Evolutionary conservation across 1,140 invertebrate species (phyloP), one percentile per base, ranked within the genome.

Genomic region (Ostrea denselamellosa): DNA sequence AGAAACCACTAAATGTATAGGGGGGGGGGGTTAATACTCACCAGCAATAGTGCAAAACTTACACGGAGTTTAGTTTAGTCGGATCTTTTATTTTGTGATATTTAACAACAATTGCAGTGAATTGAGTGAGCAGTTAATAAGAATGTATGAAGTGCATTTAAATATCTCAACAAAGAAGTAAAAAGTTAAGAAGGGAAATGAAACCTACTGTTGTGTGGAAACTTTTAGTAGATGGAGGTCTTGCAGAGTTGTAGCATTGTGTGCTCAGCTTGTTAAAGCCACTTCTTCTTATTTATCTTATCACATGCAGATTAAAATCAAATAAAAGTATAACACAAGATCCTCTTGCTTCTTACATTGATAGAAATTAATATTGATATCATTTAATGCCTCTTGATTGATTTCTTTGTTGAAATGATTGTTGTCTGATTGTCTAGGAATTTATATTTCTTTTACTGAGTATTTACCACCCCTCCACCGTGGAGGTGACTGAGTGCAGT

Each of bases 101-200:
- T n/a, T n/a, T 62, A 62, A 62, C 17, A 62, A 62, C 56, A 62
- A n/a, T 62, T 62, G 56, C n/a, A 62, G 56, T 62, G 5, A 62
- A 62, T 44, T 77, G 14, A 28, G 28, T 77, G 68, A 77, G 68
- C 68, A 77, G 68, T 77, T 25, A 14, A 77, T 77, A 25, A 8
- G 25, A 34, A 9, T 77, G 25, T 77, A 77, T 77, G 68, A 28
- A 77, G 68, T 77, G 68, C 68, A 77, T 77, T 77, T 77, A 77
- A 77, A 77, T 77, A 77, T 77, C 22, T 28, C 68, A 34, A 77
- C 68, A 77, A 77, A 28, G 68, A 77, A 71, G 14, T 77, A 12
- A 34, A 77, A 77, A 10, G 28, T 28, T 14, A 28, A 25, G 68
- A 77, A 77, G 28, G 68, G 22, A 77, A 77, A 77, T 77, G 14